phyloP scores from a whole-genome alignment of 2,113 vertebrate genomes.

The Capreolus pygargus region DNA sequence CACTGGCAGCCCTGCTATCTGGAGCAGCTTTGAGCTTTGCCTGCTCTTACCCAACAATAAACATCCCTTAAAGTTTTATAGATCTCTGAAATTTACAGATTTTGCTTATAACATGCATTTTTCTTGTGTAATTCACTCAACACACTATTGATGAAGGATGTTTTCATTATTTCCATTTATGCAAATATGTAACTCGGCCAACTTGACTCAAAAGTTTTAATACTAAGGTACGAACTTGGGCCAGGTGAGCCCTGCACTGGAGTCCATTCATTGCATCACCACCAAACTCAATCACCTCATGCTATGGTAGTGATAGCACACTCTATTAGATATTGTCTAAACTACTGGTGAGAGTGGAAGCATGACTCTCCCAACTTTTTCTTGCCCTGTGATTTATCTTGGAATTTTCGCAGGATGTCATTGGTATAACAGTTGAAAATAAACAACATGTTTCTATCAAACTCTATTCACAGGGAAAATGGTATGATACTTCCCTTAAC shows the following conservation, averaged over 20 bases:
- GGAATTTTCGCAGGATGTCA: background rate
- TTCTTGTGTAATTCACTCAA: background rate
- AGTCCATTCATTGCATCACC: background rate
- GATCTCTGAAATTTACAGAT: background rate
- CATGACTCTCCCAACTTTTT: background rate
- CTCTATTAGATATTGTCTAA: background rate
- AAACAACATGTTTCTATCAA: background rate
- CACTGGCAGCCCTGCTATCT: background rate
- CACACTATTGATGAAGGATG: background rate
- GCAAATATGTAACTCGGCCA: background rate
- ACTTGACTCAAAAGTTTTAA: background rate
- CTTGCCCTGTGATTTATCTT: background rate
- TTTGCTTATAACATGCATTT: background rate
- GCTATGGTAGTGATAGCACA: background rate
- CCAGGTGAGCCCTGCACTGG: accelerated
- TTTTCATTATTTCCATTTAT: background rate
- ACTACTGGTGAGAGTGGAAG: background rate
- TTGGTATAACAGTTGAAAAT: background rate
- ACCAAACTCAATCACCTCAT: background rate
- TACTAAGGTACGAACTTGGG: background rate
- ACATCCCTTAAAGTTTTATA: background rate
- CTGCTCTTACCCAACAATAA: background rate
- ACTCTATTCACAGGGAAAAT: background rate
- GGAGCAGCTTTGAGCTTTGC: background rate
- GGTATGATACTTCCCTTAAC: background rate